phyloP scores from a whole-genome alignment of 2,113 vertebrate species.

The Aspidoscelis tigris region DNA sequence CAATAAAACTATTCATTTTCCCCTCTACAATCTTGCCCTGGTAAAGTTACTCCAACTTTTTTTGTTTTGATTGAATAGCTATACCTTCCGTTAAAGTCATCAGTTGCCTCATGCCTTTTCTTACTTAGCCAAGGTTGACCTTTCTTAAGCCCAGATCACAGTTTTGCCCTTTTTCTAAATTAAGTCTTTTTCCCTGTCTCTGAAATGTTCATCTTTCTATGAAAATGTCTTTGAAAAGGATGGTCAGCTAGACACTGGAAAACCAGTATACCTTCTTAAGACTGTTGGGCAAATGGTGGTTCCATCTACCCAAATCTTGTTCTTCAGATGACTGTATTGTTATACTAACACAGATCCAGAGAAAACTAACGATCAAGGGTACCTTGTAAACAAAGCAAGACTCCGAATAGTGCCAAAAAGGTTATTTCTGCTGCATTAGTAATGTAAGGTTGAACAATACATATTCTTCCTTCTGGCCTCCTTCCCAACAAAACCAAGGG shows the following conservation, averaged over 20 bases:
- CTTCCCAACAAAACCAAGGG: slow-evolving; percentile 4
- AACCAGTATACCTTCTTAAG: background rate
- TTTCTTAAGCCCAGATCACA: background rate
- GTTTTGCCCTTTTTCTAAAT: background rate
- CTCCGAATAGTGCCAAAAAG: background rate
- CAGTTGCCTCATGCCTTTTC: background rate
- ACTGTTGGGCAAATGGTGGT: background rate
- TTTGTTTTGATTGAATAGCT: background rate
- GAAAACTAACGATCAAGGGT: background rate
- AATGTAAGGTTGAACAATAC: background rate
- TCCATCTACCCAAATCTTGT: background rate
- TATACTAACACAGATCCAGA: background rate
- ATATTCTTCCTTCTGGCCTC: background rate
- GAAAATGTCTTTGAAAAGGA: background rate
- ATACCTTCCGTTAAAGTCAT: background rate
- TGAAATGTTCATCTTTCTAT: too few relatives aligned
- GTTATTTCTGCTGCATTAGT: background rate
- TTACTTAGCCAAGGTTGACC: background rate
- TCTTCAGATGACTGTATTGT: background rate
- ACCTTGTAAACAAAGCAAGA: background rate
- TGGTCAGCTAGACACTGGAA: background rate
- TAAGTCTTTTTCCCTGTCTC: too few relatives aligned
- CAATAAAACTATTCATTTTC: slow-evolving; percentile 2
- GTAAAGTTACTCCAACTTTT: background rate
- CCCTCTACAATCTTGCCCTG: background rate